Percentiles rank a stretch among this genome's conserved stretches.
These are phyloP conservation scores for Misgurnus mizolepis DNA, from an alignment of 2,113 vertebrate genomes.

Conservation along the genomic window DNA sequence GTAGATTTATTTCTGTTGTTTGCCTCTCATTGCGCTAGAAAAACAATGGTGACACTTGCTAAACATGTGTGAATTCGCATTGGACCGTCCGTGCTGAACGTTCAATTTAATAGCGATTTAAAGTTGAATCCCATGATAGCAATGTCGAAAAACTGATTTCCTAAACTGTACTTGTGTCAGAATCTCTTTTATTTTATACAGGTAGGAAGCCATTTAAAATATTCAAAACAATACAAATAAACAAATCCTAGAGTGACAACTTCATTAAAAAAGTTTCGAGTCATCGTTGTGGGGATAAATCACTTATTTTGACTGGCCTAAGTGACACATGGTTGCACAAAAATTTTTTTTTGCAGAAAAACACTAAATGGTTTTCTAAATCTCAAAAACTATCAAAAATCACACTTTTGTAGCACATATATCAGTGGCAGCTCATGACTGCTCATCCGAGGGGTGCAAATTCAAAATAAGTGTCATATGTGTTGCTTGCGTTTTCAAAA, in stretches of 20 bases:
- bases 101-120: not conserved
- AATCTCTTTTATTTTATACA: not conserved
- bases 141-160: not conserved
- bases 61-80: conserved; percentile 19
- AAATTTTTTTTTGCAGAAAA: not conserved
- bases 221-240: not conserved
- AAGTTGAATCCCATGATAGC: not conserved
- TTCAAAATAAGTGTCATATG: no score
- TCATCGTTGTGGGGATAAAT: not conserved
- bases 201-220: not conserved
- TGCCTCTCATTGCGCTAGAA: not conserved
- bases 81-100: not conserved
- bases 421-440: no score
- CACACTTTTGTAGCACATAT: no score
- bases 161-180: not conserved
- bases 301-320: not conserved
- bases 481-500: no score
- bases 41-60: not conserved
- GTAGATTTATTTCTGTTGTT: not conserved
- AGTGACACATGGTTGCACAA: not conserved
- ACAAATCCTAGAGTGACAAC: not conserved
- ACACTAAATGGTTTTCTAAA: no score
- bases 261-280: not conserved
- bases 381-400: no score
- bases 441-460: no score